Percentiles rank a stretch among this genome's conserved stretches.
Conservation (phyloP, 2,888 invertebrate species). For the Drosophila pegasa region DNA sequence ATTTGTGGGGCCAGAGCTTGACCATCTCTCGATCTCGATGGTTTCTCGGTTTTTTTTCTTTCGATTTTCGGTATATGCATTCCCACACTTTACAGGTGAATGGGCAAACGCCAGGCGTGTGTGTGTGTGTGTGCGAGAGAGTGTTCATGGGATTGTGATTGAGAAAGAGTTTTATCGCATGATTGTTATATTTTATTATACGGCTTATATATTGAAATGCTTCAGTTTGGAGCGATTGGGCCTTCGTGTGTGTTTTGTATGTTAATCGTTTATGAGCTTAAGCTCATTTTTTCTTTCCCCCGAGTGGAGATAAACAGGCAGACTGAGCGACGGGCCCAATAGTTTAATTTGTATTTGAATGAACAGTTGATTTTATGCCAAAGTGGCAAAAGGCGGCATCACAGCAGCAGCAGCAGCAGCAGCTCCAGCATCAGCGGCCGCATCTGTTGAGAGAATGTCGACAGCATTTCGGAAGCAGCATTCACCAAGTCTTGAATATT, state of each 20-base stretch:
- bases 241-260: slow-evolving; percentile 79
- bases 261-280: slow-evolving; percentile 79
- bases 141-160: slow-evolving; percentile 52
- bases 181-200: slow-evolving; percentile 81
- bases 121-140: slow-evolving; percentile 18
- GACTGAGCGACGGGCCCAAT: slow-evolving; percentile 64
- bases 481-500: slow-evolving; percentile 33
- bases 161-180: slow-evolving; percentile 80
- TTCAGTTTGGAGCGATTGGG: slow-evolving; percentile 63
- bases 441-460: slow-evolving; percentile 34
- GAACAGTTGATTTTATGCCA: slow-evolving; percentile 82
- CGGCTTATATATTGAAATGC: slow-evolving; percentile 79
- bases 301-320: slow-evolving; percentile 25
- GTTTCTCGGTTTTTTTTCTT: slow-evolving; percentile 46
- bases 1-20: slow-evolving; percentile 56
- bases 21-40: slow-evolving; percentile 59
- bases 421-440: neutral
- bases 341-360: slow-evolving; percentile 81
- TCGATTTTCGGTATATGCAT: slow-evolving; percentile 64
- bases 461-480: slow-evolving; percentile 59
- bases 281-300: slow-evolving; percentile 54
- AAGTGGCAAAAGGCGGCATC: slow-evolving; percentile 66
- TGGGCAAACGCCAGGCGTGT: slow-evolving; percentile 52
- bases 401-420: slow-evolving; percentile 13
- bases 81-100: slow-evolving; percentile 83